Evolutionary conservation across 2,113 vertebrate genomes (phyloP).

Genomic region (Cyanoliseus patagonus): DNA sequence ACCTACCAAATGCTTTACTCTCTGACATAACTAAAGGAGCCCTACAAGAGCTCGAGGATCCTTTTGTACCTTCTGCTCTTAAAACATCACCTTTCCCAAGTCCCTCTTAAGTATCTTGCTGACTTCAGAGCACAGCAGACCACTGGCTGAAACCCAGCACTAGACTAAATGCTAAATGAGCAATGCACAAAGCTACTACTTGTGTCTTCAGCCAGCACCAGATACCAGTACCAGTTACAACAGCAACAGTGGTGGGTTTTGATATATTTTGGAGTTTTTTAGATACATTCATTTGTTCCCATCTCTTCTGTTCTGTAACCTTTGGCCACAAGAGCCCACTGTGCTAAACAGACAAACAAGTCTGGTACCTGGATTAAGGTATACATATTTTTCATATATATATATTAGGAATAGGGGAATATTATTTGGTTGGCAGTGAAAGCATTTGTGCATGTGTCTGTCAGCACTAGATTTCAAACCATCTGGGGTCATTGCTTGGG

Average conservation of each 20-base stretch:
- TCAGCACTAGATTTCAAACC: not conserved
- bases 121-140: not conserved
- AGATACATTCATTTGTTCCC: not conserved
- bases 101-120: not conserved
- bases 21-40: not conserved
- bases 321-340: not conserved
- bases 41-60: not conserved
- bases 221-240: not conserved
- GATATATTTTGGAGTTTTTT: rapidly evolving
- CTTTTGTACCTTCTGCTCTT: not conserved
- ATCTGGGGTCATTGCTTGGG: not conserved
- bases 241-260: rapidly evolving
- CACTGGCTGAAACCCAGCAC: not conserved
- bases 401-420: not conserved
- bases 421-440: not conserved
- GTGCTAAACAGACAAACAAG: not conserved
- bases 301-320: not conserved
- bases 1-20: not conserved
- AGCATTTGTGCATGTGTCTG: rapidly evolving
- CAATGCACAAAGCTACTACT: not conserved
- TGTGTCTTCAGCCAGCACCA: not conserved
- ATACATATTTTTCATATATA: not conserved
- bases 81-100: not conserved
- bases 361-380: not conserved
- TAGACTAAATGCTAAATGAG: not conserved